Conservation (phyloP, 2,888 invertebrate species). For the Lithophane semibrunnea region DNA sequence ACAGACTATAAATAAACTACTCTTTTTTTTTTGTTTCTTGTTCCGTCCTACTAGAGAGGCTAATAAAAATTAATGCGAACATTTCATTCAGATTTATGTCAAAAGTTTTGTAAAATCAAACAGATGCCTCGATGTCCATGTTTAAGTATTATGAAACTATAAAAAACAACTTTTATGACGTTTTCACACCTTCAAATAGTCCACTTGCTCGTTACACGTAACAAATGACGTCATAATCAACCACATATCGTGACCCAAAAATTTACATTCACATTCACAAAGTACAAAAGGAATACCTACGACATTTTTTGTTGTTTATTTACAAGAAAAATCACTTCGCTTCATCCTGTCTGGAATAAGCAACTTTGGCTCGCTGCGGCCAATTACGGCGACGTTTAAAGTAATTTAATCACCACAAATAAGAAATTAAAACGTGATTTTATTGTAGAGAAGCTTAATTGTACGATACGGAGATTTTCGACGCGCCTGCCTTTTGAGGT, state of each 20-base stretch:
- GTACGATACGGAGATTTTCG: conserved; percentile 77
- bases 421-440: conserved; percentile 85
- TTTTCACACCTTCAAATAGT: conserved; percentile 73
- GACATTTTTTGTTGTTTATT: conserved; percentile 33
- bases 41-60: conserved; percentile 52
- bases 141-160: conserved; percentile 54
- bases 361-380: conserved; percentile 64
- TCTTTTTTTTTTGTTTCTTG: conserved; percentile 52
- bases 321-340: conserved; percentile 58
- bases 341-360: conserved; percentile 52
- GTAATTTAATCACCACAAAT: conserved; percentile 82
- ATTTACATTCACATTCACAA: conserved; percentile 65
- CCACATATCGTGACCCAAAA: conserved; percentile 69
- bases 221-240: conserved; percentile 72
- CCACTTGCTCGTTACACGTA: conserved; percentile 69
- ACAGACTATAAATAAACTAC: conserved; percentile 59
- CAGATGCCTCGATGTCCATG: conserved; percentile 56
- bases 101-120: conserved; percentile 62
- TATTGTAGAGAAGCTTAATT: conserved; percentile 85
- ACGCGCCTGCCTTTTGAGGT: conserved; percentile 77
- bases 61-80: conserved; percentile 68
- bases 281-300: conserved; percentile 54
- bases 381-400: conserved; percentile 83
- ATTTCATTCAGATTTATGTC: conserved; percentile 62
- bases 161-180: conserved; percentile 54